Conservation (phyloP, 1,140 invertebrate genomes). For the Drosophila bocqueti region DNA sequence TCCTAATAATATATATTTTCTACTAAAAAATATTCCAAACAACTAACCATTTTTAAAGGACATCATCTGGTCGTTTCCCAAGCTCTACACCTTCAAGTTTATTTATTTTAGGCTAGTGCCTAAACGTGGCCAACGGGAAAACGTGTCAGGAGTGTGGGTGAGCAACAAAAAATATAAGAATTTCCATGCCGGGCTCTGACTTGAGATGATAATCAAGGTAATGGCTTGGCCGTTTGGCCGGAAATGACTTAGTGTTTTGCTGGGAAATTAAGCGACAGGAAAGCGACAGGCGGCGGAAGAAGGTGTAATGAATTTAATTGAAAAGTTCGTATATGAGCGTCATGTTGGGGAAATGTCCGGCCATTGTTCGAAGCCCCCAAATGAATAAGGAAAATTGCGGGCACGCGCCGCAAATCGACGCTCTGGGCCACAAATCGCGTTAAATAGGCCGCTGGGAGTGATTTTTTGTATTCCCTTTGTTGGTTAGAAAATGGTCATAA, state of each 20-base stretch:
- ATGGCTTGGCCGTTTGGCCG: slow-evolving; percentile 71
- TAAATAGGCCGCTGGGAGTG: slow-evolving; percentile 50
- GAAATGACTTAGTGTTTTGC: slow-evolving; percentile 79
- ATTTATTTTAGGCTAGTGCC: slow-evolving; percentile 38
- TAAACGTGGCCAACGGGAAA: slow-evolving; percentile 17
- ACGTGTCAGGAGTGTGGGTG: slow-evolving; percentile 21
- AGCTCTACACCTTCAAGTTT: not conserved
- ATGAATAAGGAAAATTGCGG: slow-evolving; percentile 36
- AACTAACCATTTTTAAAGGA: not conserved
- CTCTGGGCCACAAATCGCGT: slow-evolving; percentile 54
- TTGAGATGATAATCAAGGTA: slow-evolving; percentile 79
- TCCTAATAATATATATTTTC: not conserved
- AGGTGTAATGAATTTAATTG: slow-evolving; percentile 81
- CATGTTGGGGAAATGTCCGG: slow-evolving; percentile 57
- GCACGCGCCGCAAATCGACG: slow-evolving; percentile 61
- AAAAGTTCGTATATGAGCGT: slow-evolving; percentile 62
- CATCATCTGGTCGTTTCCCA: slow-evolving; percentile 5
- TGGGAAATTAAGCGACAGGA: slow-evolving; percentile 68
- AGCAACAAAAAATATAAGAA: slow-evolving; percentile 15
- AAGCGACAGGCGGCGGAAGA: slow-evolving; percentile 49
- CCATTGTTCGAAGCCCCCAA: slow-evolving; percentile 27
- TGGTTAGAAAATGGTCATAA: slow-evolving; percentile 20
- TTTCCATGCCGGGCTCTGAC: slow-evolving; percentile 54
- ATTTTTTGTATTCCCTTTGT: slow-evolving; percentile 6
- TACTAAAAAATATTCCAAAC: not conserved